A percentile compares a stretch with the other conserved stretches of the same genome.
Conservation (phyloP, 2,797 vertebrate genomes). For the Enteromius viviparus region DNA sequence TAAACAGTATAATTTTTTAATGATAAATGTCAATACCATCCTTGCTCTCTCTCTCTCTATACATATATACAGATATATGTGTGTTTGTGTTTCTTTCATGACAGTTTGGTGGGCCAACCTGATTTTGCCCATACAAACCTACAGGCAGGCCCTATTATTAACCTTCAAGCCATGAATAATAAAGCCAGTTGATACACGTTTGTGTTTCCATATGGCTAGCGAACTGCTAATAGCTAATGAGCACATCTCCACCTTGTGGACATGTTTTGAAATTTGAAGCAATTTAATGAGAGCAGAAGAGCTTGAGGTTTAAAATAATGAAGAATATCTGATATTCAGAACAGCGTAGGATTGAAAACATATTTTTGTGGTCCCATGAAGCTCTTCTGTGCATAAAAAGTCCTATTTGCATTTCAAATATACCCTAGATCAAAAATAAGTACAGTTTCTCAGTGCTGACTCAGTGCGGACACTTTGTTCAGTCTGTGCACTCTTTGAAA, state of each 20-base stretch:
- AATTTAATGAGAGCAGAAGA: conserved; percentile 27
- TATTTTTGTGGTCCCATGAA: not conserved
- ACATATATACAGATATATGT: too few species aligned
- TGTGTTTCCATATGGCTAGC: not conserved
- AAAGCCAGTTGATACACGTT: not conserved
- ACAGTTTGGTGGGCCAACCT: not conserved
- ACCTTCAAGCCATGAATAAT: not conserved
- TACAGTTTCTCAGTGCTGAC: conserved; percentile 56
- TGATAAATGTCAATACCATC: not conserved
- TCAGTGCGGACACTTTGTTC: conserved; percentile 53
- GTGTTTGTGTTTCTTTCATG: not conserved
- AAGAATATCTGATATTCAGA: not conserved
- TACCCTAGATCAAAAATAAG: conserved; percentile 30
- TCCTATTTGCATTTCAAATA: conserved; percentile 19
- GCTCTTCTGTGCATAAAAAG: conserved; percentile 14
- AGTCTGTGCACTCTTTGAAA: conserved; percentile 29
- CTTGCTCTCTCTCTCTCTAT: too few species aligned
- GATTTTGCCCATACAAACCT: not conserved
- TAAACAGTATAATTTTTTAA: not conserved
- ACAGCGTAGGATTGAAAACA: not conserved
- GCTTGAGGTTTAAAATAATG: not conserved
- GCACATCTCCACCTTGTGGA: conserved; percentile 80
- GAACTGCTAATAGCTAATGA: conserved; percentile 66
- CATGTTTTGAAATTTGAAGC: conserved; percentile 57
- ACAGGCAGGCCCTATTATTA: not conserved